Base-by-base conservation (phyloP, 1,140 invertebrate species). In the Eubasilissa regina region DNA sequence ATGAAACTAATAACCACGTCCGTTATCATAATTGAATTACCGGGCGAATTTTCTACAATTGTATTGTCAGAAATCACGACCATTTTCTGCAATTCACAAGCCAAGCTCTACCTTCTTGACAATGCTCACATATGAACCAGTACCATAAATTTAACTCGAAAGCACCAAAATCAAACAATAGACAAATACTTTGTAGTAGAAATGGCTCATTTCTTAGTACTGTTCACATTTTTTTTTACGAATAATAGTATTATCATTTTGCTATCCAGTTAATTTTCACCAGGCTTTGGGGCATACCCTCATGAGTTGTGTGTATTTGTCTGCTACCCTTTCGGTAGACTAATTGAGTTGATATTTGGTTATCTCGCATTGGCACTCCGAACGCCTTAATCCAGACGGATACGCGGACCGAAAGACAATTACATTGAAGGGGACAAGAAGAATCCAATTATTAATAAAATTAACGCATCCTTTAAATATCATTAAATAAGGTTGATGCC, bases 311-410 rank as follows among this genome's bases (percentile, higher is more conserved):
- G 35, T 10, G 21, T 55, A 43, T 15, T 51, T 25, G 53, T 62
- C 47, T 43, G 53, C 56, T 43, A 73, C 68, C 60, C 66, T 60
- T 77, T 73, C 66, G 51, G 10, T 51, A 66, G 55, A 75, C 78
- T 82, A 82, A 82, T 82, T 80, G 78, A 82, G 81, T 82, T 78
- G 74, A 78, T 82, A 82, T 82, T 82, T 80, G 81, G 81, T 82
- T 82, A 82, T 82, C 81, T 80, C 81, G 60, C 81, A 66, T 77
- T 78, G 78, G 72, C 81, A 82, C 53, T 76, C 75, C 21, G 25
- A 25, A 64, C 17, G 48, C 70, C 51, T 56, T 74, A 74, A 74
- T 74, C 53, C 70, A 74, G 53, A 56, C 53, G 70, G 51, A 74
- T 74, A 55, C 44, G 62, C 53, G 44, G 74, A 35, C 43, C 43